Evolutionary conservation across 2,888 invertebrate species (phyloP).

Genomic region (Chrysolina haemoptera): DNA sequence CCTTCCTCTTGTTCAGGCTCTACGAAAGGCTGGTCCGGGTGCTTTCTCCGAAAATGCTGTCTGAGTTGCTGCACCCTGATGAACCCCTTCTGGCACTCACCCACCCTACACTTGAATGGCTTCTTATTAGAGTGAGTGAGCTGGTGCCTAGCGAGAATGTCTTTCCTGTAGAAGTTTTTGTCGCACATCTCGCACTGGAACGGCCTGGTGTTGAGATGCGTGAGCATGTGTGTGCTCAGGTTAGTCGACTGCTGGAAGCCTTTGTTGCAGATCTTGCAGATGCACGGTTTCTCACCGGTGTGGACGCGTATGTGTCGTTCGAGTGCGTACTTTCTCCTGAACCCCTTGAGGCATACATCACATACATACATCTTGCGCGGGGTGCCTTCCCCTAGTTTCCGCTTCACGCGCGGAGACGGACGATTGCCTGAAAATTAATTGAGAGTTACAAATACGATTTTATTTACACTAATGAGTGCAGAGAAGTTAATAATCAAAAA

Average conservation of each 20-base stretch:
- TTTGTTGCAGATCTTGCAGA: slow-evolving; percentile 64
- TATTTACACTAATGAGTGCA: too few species aligned
- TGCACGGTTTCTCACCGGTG: too few species aligned
- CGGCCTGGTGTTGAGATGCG: slow-evolving; percentile 65
- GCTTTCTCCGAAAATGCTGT: slow-evolving; percentile 58
- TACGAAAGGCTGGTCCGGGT: slow-evolving; percentile 35
- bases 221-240: slow-evolving; percentile 66
- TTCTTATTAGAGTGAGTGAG: slow-evolving; percentile 66
- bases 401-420: slow-evolving; percentile 62
- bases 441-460: too few species aligned
- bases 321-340: slow-evolving; percentile 65
- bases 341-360: slow-evolving; percentile 63
- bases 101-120: slow-evolving; percentile 63
- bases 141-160: slow-evolving; percentile 66
- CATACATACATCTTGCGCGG: slow-evolving; percentile 62
- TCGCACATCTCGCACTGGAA: slow-evolving; percentile 66
- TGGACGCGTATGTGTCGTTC: slow-evolving; percentile 67
- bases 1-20: slow-evolving; percentile 12
- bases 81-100: too few species aligned
- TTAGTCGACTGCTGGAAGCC: slow-evolving; percentile 66
- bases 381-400: slow-evolving; percentile 55
- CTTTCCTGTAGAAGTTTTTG: slow-evolving; percentile 65
- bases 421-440: too few species aligned
- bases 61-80: slow-evolving; percentile 60
- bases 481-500: too few species aligned